Conservation (phyloP, 2,797 vertebrate species). For the Valencia hispanica region DNA sequence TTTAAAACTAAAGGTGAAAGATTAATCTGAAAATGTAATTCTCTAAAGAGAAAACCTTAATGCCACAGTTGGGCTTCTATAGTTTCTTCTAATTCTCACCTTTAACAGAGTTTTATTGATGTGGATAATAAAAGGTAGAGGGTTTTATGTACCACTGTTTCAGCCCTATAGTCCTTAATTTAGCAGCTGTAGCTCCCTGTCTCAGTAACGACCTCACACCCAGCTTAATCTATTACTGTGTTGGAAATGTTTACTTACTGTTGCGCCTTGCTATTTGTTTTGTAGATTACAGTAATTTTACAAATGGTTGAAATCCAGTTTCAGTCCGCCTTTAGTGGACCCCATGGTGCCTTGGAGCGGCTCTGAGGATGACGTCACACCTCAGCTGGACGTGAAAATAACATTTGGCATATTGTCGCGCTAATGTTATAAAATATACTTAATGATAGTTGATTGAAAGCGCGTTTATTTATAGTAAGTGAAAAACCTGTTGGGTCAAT, state of each 20-base stretch:
- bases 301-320: not conserved
- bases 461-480: not conserved
- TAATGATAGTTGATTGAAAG: not conserved
- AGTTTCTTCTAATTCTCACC: not conserved
- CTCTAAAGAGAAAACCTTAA: not conserved
- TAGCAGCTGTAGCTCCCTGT: too few species aligned
- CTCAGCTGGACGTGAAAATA: not conserved
- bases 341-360: not conserved
- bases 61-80: not conserved
- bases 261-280: not conserved
- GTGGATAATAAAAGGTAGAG: not conserved
- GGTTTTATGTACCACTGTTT: not conserved
- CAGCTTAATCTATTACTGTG: not conserved
- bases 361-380: not conserved
- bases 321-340: not conserved
- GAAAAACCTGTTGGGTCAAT: not conserved
- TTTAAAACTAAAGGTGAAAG: not conserved
- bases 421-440: not conserved
- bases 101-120: not conserved
- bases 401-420: not conserved
- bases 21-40: too few species aligned
- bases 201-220: not conserved
- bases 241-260: not conserved
- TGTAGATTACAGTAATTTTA: not conserved
- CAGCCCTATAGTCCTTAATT: too few species aligned